phyloP scores from a whole-genome alignment of 2,888 invertebrate species.

The Brenthis daphne region DNA sequence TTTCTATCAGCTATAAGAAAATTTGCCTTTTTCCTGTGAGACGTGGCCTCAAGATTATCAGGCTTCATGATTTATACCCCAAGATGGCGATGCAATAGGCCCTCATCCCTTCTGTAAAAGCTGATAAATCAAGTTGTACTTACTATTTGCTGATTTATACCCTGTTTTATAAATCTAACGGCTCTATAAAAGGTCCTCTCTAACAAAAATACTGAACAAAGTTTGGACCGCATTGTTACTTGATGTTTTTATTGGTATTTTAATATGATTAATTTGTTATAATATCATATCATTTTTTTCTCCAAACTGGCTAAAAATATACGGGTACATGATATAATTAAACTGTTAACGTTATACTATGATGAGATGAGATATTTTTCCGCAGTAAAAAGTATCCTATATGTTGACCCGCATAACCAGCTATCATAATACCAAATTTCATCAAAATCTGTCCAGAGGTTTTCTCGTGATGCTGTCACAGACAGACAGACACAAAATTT shows the following conservation, averaged over 20 bases:
- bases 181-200: constrained; percentile 22
- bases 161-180: constrained; percentile 27
- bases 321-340: too few species aligned
- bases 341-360: too few species aligned
- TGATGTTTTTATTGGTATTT: background rate
- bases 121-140: constrained; percentile 37
- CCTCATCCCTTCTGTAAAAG: constrained; percentile 31
- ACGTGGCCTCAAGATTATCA: constrained; percentile 37
- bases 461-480: too few species aligned
- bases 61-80: constrained; percentile 41
- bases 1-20: constrained; percentile 35
- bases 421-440: too few species aligned
- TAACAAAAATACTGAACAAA: constrained; percentile 2
- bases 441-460: too few species aligned
- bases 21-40: constrained; percentile 34
- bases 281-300: too few species aligned
- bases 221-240: background rate
- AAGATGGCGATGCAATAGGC: constrained; percentile 38
- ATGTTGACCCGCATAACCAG: too few species aligned
- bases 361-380: too few species aligned
- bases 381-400: too few species aligned
- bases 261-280: background rate
- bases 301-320: too few species aligned
- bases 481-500: too few species aligned
- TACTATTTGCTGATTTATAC: constrained; percentile 36